Conservation (phyloP, 2,888 invertebrate species). For the Bombylius major region DNA sequence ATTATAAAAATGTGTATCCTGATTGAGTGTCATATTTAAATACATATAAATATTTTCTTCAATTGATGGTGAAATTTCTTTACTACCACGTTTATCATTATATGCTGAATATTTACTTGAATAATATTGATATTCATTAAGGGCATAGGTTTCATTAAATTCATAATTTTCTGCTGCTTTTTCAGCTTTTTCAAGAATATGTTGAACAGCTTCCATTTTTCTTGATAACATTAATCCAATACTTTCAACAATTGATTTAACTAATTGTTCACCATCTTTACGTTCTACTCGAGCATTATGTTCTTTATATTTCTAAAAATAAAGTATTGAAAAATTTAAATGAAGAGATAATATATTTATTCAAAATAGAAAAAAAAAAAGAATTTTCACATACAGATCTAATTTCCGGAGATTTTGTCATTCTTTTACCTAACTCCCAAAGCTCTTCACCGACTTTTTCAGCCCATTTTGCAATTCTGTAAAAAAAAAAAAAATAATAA, state of each 20-base stretch:
- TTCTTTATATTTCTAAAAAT: conserved; percentile 58
- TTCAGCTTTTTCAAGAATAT: conserved; percentile 68
- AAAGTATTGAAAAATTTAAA: neutral
- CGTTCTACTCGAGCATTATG: conserved; percentile 65
- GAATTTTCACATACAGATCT: conserved; percentile 47
- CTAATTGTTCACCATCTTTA: conserved; percentile 66
- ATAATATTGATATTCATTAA: conserved; percentile 44
- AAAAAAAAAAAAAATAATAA: conserved; percentile 20
- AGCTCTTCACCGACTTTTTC: conserved; percentile 64
- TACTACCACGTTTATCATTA: conserved; percentile 26
- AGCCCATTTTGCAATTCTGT: conserved; percentile 73
- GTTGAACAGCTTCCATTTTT: conserved; percentile 82
- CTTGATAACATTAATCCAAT: conserved; percentile 74
- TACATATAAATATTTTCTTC: conserved; percentile 36
- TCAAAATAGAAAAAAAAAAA: neutral
- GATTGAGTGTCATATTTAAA: conserved; percentile 45
- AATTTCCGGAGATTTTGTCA: conserved; percentile 66
- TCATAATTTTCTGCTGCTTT: conserved; percentile 49
- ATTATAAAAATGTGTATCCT: conserved; percentile 74
- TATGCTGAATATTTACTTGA: conserved; percentile 67
- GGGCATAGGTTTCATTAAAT: conserved; percentile 34
- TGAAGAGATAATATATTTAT: too few relatives aligned
- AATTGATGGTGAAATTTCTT: conserved; percentile 25
- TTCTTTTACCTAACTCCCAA: conserved; percentile 61
- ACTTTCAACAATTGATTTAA: conserved; percentile 66